phyloP scores from a whole-genome alignment of 2,113 vertebrate genomes.

The Pantherophis guttatus region DNA sequence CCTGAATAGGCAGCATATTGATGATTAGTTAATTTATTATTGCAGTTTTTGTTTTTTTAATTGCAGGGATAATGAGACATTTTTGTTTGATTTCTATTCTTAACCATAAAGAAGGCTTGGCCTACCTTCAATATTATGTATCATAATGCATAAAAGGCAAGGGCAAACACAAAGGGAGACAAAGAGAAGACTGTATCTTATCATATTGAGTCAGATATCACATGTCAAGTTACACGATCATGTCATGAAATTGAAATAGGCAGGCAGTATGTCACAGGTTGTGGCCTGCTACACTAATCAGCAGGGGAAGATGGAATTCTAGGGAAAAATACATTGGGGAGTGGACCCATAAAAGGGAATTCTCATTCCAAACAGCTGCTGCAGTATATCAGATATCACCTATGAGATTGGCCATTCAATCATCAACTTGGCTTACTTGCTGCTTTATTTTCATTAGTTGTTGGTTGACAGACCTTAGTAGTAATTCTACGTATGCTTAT shows the following conservation, averaged over 20 bases:
- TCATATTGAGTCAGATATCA: background rate
- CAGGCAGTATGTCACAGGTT: background rate
- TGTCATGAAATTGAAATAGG: background rate
- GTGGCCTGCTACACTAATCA: background rate
- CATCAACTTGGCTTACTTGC: background rate
- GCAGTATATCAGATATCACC: background rate
- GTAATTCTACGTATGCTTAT: background rate
- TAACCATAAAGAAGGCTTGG: background rate
- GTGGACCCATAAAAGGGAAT: background rate
- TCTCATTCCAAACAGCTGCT: background rate
- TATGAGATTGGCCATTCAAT: background rate
- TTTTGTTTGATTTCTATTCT: background rate
- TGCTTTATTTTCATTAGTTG: background rate
- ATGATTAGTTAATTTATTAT: background rate
- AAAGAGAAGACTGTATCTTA: background rate
- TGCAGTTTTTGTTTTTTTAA: background rate
- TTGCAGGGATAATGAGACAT: background rate
- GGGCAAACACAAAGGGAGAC: background rate
- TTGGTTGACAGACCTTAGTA: background rate
- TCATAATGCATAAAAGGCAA: background rate
- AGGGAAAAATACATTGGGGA: background rate
- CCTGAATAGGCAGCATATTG: background rate
- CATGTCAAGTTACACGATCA: background rate
- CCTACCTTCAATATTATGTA: background rate
- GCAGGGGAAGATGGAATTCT: background rate